These are phyloP conservation scores for Babyrousa celebensis DNA, from an alignment of 2,797 vertebrate genomes.

Conservation along the genomic window DNA sequence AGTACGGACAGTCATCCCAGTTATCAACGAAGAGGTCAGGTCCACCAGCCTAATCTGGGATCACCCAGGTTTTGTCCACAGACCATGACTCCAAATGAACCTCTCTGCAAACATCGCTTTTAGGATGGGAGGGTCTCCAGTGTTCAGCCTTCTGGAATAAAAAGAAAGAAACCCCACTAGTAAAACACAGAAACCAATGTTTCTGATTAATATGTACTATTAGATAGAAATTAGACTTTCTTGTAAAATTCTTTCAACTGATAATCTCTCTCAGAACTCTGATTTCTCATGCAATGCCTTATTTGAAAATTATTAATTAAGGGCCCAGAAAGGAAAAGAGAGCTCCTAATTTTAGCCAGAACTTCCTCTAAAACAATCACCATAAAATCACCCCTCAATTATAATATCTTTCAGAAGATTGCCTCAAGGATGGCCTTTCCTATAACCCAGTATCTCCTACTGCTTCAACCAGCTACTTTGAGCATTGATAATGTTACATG, in stretches of 20 bases:
- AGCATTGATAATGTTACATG: neutral
- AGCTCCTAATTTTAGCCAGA: neutral
- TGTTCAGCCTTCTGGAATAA: neutral
- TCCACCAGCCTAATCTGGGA: neutral
- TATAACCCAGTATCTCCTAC: neutral
- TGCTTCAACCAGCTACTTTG: neutral
- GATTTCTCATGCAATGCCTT: constrained; percentile 42
- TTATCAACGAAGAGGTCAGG: neutral
- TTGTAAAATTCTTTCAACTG: constrained; percentile 8
- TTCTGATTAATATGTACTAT: neutral
- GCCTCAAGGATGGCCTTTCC: neutral
- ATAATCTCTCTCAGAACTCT: neutral
- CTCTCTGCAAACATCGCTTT: neutral
- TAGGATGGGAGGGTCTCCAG: neutral
- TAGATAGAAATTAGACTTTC: neutral
- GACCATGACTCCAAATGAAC: neutral
- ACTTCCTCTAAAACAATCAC: constrained; percentile 1
- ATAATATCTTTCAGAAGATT: neutral
- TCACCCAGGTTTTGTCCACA: neutral
- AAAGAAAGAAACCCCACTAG: constrained; percentile 1
- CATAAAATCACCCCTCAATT: neutral
- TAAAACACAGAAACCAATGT: neutral
- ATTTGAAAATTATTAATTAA: constrained; percentile 2
- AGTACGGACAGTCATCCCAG: neutral
- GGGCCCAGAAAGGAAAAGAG: neutral